Evolutionary conservation across 2,888 invertebrate species (phyloP), one percentile per base, ranked within the genome.

Genomic region (Zele albiditarsus): DNA sequence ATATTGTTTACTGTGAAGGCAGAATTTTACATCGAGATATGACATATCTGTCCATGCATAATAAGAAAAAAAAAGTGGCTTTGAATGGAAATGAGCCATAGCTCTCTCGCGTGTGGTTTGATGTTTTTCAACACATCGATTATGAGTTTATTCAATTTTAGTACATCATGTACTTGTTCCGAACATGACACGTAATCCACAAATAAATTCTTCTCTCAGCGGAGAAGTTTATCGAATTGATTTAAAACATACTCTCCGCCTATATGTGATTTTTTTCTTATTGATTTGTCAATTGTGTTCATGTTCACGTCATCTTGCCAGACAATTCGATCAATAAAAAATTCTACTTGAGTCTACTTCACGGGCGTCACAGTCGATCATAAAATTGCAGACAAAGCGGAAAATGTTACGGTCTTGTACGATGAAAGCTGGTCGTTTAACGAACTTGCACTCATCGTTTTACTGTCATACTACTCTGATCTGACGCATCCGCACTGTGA

Each of bases 381-480:
- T 62, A 53, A 74, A 74, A 74, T 69, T 65, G 70, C 46, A 46
- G 57, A 70, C 63, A 27, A 65, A 27, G 70, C 42, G 38, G 57
- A 53, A 73, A 74, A 70, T 38, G 57, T 70, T 69, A 70, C 70
- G 70, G 70, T 63, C 57, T 68, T 70, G 33, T 33, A 53, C 53
- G 67, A 74, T 38, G 38, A 69, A 69, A 69, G 69, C 23, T 69
- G 42, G 38, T n/a, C 65, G 65, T 74, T 74, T 67, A 65, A 70
- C 74, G 46, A 70, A 69, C 65, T 70, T 69, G 27, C 42, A 68
- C 65, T 68, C 68, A 73, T 73, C 60, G 73, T 42, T 73, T 60
- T 58, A 73, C 67, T 27, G 49, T 68, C 57, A 68, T 46, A 27
- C 58, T 57, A 60, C 60, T 60, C 16, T 68, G 28, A 28, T 60